These are phyloP conservation scores for Calyptomena viridis DNA, from an alignment of 2,113 vertebrate genomes.

Conservation along the genomic window DNA sequence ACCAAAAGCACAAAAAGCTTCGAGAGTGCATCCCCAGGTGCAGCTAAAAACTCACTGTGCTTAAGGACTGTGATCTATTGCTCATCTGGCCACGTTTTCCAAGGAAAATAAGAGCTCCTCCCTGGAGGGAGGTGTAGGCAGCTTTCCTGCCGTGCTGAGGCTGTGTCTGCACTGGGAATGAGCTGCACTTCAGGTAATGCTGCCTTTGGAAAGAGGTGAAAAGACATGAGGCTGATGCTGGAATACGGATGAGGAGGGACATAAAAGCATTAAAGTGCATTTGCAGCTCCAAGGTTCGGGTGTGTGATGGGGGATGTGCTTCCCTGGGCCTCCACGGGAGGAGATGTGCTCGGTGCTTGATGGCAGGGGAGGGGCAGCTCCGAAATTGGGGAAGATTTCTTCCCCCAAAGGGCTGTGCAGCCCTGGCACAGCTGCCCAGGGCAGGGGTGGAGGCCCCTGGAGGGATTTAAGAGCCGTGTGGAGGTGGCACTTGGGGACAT, in stretches of 20 bases:
- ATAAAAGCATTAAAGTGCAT: fast-evolving
- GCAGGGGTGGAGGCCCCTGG: neutral
- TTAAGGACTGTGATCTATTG: neutral
- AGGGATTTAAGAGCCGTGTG: neutral
- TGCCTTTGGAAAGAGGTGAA: neutral
- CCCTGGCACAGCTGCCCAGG: neutral
- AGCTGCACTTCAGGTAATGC: fast-evolving
- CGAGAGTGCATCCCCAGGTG: neutral
- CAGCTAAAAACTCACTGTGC: neutral
- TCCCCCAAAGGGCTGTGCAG: neutral
- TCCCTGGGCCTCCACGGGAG: fast-evolving
- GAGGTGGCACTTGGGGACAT: neutral
- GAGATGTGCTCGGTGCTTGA: neutral
- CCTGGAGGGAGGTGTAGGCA: neutral
- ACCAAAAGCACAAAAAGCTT: neutral
- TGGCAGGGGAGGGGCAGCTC: neutral
- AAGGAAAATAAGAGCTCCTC: neutral
- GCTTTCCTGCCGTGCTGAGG: fast-evolving
- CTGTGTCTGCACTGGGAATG: neutral
- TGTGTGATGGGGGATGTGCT: fast-evolving
- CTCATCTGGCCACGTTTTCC: neutral
- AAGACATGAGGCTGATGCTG: fast-evolving
- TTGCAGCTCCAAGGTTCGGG: fast-evolving
- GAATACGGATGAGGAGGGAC: fast-evolving
- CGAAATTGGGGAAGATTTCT: neutral